Evolutionary conservation across 1,140 invertebrate species (phyloP).

Genomic region (Odontomachus brunneus): DNA sequence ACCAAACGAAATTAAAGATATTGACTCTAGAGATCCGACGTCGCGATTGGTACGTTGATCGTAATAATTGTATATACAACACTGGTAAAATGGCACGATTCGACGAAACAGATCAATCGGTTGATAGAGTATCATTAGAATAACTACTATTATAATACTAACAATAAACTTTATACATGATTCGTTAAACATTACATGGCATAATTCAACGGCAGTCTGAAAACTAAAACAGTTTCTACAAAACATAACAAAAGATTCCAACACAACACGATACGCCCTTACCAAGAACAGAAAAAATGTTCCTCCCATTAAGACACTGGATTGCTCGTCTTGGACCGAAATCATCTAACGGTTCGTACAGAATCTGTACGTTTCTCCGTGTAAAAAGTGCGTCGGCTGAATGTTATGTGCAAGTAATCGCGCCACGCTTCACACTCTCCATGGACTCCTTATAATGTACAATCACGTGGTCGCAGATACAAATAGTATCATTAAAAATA

Average conservation of each 20-base stretch:
- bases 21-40: slow-evolving; percentile 69
- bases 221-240: slow-evolving; percentile 74
- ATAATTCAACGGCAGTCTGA: slow-evolving; percentile 76
- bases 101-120: slow-evolving; percentile 71
- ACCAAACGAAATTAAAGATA: slow-evolving; percentile 65
- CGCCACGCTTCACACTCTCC: background rate
- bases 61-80: slow-evolving; percentile 74
- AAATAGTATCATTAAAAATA: slow-evolving; percentile 48
- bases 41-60: slow-evolving; percentile 61
- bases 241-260: slow-evolving; percentile 69
- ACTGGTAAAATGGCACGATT: slow-evolving; percentile 78
- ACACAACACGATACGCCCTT: slow-evolving; percentile 38
- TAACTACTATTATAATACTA: slow-evolving; percentile 72
- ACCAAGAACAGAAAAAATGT: slow-evolving; percentile 5
- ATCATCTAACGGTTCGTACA: slow-evolving; percentile 1
- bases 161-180: slow-evolving; percentile 82
- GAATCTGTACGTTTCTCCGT: slow-evolving; percentile 31
- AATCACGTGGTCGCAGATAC: slow-evolving; percentile 40
- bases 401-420: slow-evolving; percentile 27
- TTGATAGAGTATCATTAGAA: slow-evolving; percentile 61
- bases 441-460: slow-evolving; percentile 41
- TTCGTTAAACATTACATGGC: slow-evolving; percentile 73
- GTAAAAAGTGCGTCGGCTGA: slow-evolving; percentile 30
- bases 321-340: slow-evolving; percentile 34
- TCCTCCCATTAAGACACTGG: background rate